Conservation (phyloP, 92 coral and sea anemone genomes). For the Pocillopora meandrina region DNA sequence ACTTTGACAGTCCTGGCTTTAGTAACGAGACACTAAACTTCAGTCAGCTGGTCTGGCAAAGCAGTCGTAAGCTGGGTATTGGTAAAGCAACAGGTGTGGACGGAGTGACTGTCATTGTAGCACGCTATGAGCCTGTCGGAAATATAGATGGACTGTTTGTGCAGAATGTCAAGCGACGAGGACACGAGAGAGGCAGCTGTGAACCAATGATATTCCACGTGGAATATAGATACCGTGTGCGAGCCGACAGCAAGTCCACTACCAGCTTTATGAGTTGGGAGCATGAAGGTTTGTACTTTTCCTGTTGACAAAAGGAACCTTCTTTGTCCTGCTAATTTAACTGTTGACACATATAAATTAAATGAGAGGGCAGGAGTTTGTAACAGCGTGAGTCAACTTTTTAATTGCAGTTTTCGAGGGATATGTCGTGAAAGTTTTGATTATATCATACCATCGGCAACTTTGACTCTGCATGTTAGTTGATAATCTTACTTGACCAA, state of each 20-base stretch:
- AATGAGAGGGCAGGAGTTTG: too few species aligned
- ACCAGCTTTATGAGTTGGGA: constrained; percentile 91
- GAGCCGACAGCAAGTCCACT: constrained; percentile 62
- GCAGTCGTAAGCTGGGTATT: constrained; percentile 83
- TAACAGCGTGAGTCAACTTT: too few species aligned
- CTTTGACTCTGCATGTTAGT: too few species aligned
- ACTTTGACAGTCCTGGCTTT: constrained; percentile 88
- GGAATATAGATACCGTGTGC: constrained; percentile 62
- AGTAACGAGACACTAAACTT: constrained; percentile 75
- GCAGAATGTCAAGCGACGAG: constrained; percentile 74
- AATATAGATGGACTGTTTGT: constrained; percentile 93
- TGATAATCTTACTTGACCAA: too few species aligned
- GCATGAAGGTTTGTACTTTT: constrained; percentile 66
- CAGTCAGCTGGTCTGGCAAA: constrained; percentile 91
- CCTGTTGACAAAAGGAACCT: neutral
- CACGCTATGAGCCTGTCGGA: constrained; percentile 96
- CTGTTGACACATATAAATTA: too few species aligned
- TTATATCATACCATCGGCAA: too few species aligned
- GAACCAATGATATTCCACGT: constrained; percentile 73
- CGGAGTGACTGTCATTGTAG: constrained; percentile 87
- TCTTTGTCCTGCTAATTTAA: neutral
- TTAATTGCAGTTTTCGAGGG: too few species aligned
- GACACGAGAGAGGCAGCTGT: constrained; percentile 70
- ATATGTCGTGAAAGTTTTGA: too few species aligned
- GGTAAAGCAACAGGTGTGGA: constrained; percentile 75